Evolutionary conservation across 2,888 invertebrate genomes (phyloP), one percentile per base, ranked within the genome.

Genomic region (Cecidostiba fungosa): DNA sequence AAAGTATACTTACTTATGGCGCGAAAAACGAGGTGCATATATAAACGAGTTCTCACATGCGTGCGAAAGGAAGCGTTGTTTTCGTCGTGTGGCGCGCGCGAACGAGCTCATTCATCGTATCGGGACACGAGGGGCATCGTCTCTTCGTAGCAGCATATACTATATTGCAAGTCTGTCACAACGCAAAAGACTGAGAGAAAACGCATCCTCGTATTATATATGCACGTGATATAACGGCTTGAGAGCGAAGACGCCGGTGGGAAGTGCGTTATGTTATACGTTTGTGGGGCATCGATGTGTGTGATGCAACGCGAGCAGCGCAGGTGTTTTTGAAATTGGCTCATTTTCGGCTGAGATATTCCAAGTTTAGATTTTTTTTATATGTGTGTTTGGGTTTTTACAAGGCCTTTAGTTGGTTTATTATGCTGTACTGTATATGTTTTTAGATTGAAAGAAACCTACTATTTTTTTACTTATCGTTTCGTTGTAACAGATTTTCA

Each of bases 51-150:
- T n/a, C 70, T 36, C n/a, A 10, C 10, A n/a, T 26, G 66, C 66
- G 77, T 66, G 72, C 50, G 50, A 70, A 80, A 72, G 50, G 72
- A 80, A 32, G 72, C 47, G 79, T 59, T 72, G 59, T 72, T 70
- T 80, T 80, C 72, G 80, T 39, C 47, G 70, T 14, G 70, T n/a
- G n/a, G n/a, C n/a, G 6, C 47, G 70, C 26, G 70, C 82, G 77
- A 87, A 87, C 85, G 87, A 87, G 87, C 88, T 88, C 87, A 88
- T 88, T 89, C 87, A 86, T 86, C 87, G 82, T n/a, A n/a, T n/a
- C n/a, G 78, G 43, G n/a, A n/a, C n/a, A 80, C 85, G 59, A 59
- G 59, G 59, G 59, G 59, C 23, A n/a, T 23, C 59, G 29, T 12
- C n/a, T 66, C 29, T 66, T 59, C 54, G 16, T 10, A 19, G 4